phyloP scores from a whole-genome alignment of 2,888 invertebrate genomes.

The Ennomos quercinarius region DNA sequence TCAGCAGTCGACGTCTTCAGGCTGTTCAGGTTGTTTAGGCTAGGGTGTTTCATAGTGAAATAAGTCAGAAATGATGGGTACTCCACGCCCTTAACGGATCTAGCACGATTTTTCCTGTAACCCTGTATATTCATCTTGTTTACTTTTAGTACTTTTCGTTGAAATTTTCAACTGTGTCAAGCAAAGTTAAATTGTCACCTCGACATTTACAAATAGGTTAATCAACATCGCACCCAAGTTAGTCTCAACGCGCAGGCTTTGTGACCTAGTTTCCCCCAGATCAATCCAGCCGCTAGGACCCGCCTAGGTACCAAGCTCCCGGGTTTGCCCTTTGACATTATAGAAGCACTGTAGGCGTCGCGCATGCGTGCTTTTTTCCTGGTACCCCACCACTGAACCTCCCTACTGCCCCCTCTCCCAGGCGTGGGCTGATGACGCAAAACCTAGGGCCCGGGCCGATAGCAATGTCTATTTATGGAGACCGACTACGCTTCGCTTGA shows the following conservation, averaged over 20 bases:
- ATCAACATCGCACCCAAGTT: constrained; percentile 17
- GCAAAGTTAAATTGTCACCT: constrained; percentile 7
- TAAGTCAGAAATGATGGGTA: too few species aligned
- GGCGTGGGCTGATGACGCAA: constrained; percentile 75
- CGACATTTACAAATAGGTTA: constrained; percentile 9
- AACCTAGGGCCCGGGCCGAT: constrained; percentile 56
- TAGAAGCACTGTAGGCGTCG: constrained; percentile 46
- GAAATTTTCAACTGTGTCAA: background rate
- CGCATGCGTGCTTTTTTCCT: constrained; percentile 64
- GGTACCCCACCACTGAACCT: constrained; percentile 27
- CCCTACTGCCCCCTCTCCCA: constrained; percentile 42
- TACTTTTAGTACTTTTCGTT: background rate
- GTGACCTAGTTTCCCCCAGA: constrained; percentile 53
- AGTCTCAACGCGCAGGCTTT: constrained; percentile 36
- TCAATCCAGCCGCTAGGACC: constrained; percentile 59
- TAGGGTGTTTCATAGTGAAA: too few species aligned
- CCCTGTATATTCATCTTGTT: background rate
- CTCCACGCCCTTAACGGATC: too few species aligned
- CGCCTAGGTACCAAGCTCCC: constrained; percentile 67
- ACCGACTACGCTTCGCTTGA: constrained; percentile 49
- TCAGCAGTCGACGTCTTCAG: too few species aligned
- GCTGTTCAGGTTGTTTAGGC: too few species aligned
- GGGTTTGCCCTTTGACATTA: constrained; percentile 81
- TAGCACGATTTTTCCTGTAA: too few species aligned
- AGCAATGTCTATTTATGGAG: constrained; percentile 65